These are phyloP conservation scores for Fissipunctia ypsillon DNA, from an alignment of 2,888 invertebrate species.

Conservation along the genomic window DNA sequence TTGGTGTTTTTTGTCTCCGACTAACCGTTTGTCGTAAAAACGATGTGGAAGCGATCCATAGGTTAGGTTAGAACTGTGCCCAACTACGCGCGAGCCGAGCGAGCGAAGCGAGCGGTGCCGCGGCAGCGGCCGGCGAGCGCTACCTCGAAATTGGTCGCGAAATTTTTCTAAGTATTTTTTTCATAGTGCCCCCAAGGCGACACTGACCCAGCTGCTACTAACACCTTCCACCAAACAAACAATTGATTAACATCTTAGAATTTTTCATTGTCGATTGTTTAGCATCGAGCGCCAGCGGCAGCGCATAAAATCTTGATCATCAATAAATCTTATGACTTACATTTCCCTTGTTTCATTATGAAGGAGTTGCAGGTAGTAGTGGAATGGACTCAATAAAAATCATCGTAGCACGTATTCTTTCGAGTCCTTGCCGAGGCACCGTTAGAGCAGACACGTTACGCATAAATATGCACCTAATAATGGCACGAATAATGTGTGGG, in stretches of 20 bases:
- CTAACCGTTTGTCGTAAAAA: too few relatives aligned
- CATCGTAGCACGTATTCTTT: slow-evolving; percentile 78
- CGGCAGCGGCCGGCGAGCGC: too few relatives aligned
- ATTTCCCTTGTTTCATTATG: slow-evolving; percentile 69
- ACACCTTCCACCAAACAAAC: slow-evolving; percentile 58
- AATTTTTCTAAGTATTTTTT: too few relatives aligned
- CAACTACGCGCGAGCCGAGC: too few relatives aligned
- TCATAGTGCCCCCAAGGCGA: too few relatives aligned
- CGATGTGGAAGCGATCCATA: too few relatives aligned
- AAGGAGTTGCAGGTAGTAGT: slow-evolving; percentile 33
- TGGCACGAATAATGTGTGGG: slow-evolving; percentile 84
- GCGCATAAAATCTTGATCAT: slow-evolving; percentile 64
- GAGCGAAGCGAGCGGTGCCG: too few relatives aligned
- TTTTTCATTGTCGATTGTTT: slow-evolving; percentile 68
- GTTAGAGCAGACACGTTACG: slow-evolving; percentile 86
- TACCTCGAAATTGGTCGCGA: too few relatives aligned
- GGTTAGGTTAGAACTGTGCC: too few relatives aligned
- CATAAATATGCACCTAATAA: slow-evolving; percentile 89
- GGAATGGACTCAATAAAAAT: slow-evolving; percentile 66
- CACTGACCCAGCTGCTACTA: slow-evolving; percentile 56
- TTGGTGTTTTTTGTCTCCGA: too few relatives aligned
- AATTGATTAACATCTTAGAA: slow-evolving; percentile 62
- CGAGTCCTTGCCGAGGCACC: slow-evolving; percentile 84
- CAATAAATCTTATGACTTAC: slow-evolving; percentile 66
- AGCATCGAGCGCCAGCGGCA: slow-evolving; percentile 48